Evolutionary conservation across 2,888 invertebrate species (phyloP).

Genomic region (Melanchra persicariae): DNA sequence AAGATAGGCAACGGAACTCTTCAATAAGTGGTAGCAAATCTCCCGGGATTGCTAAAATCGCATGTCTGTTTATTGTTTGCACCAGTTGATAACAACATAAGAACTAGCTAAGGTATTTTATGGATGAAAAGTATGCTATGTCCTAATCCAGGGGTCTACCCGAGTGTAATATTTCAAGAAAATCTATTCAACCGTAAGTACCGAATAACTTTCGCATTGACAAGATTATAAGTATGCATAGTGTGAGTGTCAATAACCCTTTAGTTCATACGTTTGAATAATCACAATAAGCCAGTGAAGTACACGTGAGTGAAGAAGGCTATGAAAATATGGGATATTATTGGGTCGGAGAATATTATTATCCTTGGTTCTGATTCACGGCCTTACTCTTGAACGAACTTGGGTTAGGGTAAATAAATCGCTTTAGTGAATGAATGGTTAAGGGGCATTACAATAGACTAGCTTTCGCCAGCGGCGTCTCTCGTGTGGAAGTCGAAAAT

Average conservation of each 20-base stretch:
- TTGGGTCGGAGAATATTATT: constrained; percentile 40
- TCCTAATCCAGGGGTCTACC: too few species aligned
- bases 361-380: constrained; percentile 43
- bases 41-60: too few species aligned
- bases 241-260: constrained; percentile 16
- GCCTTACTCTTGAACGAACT: constrained; percentile 48
- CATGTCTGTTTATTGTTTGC: too few species aligned
- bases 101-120: too few species aligned
- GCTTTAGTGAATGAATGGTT: constrained; percentile 42
- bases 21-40: too few species aligned
- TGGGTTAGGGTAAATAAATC: constrained; percentile 54
- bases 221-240: too few species aligned
- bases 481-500: neutral
- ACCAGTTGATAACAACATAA: too few species aligned
- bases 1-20: too few species aligned
- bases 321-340: constrained; percentile 45
- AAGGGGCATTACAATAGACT: constrained; percentile 12
- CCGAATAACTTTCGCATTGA: too few species aligned
- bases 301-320: constrained; percentile 22
- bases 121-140: too few species aligned
- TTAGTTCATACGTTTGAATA: constrained; percentile 34
- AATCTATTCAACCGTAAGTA: too few species aligned
- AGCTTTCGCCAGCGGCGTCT: neutral
- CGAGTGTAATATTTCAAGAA: too few species aligned
- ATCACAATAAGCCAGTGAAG: constrained; percentile 32